Conservation (phyloP, 35 echinoderm and acorn worm species). For the Patiria miniata region DNA sequence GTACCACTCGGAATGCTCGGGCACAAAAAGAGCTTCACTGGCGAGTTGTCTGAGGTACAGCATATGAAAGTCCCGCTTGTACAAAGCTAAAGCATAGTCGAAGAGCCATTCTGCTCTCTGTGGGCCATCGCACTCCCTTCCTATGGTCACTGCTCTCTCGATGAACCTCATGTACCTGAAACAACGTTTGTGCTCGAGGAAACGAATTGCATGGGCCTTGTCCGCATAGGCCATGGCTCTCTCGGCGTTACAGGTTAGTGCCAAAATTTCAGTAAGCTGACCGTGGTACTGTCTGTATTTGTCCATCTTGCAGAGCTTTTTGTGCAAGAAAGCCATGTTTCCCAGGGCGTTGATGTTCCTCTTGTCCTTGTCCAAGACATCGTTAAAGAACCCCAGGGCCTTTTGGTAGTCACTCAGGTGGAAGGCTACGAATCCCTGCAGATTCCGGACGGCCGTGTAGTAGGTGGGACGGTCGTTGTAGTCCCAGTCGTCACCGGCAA, state of each 20-base stretch:
- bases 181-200: conserved; percentile 72
- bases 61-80: conserved; percentile 69
- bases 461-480: conserved; percentile 50
- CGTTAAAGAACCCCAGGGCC: conserved; percentile 44
- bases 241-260: neutral
- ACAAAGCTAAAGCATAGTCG: conserved; percentile 74
- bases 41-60: conserved; percentile 50
- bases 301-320: neutral
- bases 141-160: conserved; percentile 53
- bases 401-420: conserved; percentile 29
- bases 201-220: conserved; percentile 62
- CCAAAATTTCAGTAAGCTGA: conserved; percentile 26
- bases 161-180: conserved; percentile 84
- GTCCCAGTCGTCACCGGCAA: conserved; percentile 43
- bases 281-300: conserved; percentile 2
- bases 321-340: conserved; percentile 29
- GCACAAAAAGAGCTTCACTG: neutral
- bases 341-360: conserved; percentile 66
- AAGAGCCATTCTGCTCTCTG: conserved; percentile 79
- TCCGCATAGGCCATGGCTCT: conserved; percentile 65
- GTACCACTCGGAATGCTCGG: neutral
- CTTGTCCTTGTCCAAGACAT: conserved; percentile 46
- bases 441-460: conserved; percentile 53
- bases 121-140: conserved; percentile 39
- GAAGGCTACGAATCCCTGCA: conserved; percentile 67